A percentile compares a stretch with the other conserved stretches of the same genome.
These are phyloP conservation scores for Upupa epops DNA, from an alignment of 2,113 vertebrate species.

Conservation along the genomic window DNA sequence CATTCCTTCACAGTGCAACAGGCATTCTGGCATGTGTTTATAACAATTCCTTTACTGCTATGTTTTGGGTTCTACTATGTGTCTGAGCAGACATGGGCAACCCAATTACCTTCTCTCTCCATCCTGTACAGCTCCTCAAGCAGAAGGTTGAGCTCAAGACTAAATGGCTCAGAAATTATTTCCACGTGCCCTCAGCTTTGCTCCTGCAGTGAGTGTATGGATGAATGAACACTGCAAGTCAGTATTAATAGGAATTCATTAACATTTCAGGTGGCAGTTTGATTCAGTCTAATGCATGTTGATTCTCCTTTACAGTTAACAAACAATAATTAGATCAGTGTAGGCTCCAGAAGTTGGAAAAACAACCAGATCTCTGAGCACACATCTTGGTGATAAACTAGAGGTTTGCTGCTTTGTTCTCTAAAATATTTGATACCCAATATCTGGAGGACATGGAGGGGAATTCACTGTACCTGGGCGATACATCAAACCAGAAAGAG, in stretches of 20 bases:
- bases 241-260: not conserved
- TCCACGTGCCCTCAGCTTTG: not conserved
- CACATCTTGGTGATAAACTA: not conserved
- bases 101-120: not conserved
- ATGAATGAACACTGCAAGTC: not conserved
- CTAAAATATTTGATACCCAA: not conserved
- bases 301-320: not conserved
- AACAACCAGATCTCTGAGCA: not conserved
- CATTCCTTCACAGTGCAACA: not conserved
- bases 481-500: not conserved
- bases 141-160: not conserved
- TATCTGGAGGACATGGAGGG: not conserved
- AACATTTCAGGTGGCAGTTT: not conserved
- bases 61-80: not conserved
- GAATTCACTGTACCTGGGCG: not conserved
- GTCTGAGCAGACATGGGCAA: not conserved
- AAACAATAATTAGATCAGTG: not conserved
- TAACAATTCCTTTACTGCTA: not conserved
- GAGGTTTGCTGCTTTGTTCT: not conserved
- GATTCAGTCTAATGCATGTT: not conserved
- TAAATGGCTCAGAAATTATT: not conserved
- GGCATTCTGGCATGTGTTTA: not conserved
- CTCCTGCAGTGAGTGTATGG: not conserved
- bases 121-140: not conserved
- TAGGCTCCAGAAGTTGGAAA: not conserved